Base-by-base conservation (phyloP, 1,140 invertebrate species). In the Uloborus diversus region DNA sequence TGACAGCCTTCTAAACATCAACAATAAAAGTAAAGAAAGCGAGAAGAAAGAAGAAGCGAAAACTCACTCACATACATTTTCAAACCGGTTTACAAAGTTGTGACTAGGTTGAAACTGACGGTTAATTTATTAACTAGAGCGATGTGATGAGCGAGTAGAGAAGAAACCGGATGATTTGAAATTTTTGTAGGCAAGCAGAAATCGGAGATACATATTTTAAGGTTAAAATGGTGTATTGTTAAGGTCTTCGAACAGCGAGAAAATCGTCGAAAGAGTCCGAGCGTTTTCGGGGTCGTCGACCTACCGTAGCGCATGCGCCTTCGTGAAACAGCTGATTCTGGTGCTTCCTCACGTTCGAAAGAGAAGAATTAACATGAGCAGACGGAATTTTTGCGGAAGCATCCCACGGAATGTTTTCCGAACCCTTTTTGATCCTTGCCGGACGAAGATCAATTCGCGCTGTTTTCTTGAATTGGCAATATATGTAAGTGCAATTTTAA, bases 251-350 rank as follows among this genome's bases (percentile, higher is more conserved):
- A 28, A 57, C 28, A n/a, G n/a, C n/a, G n/a, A n/a, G n/a, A n/a
- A n/a, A 62, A 62, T 62, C 49, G 23, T n/a, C 42, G 27, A 51
- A 14, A 11, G 30, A 27, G 23, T 47, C 32, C 23, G 9, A 47
- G 14, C 27, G 51, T 66, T 65, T 69, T 65, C 61, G 73, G 49
- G 73, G 61, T 78, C 73, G 66, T 51, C 66, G 73, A 78, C 56
- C 73, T 57, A 25, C 37, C 3, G 61, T n/a, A 30, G 73, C 73
- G 73, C 73, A 78, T 65, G 73, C 73, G 73, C 37, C 2, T 4
- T 51, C 53, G 37, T 66, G 37, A 66, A 78, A 78, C 73, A 78
- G 73, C 73, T 78, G 73, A 78, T 78, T 66, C 28, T 78, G n/a
- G n/a, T 33, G 62, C 61, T 28, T 51, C 73, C 59, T 51, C 59